Evolutionary conservation across 2,888 invertebrate species (phyloP).

Genomic region (Agonopterix subpropinquella): DNA sequence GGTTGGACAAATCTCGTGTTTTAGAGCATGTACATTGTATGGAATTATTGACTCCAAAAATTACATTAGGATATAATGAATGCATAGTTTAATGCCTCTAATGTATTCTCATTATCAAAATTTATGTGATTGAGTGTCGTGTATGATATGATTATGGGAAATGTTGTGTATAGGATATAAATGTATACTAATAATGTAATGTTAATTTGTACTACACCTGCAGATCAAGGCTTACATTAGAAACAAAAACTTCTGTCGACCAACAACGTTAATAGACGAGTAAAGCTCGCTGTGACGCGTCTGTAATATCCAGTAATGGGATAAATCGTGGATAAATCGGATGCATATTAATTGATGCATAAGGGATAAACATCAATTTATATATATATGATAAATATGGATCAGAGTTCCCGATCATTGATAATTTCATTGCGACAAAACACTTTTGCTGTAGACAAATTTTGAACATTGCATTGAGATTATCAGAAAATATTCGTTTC

Average conservation of each 20-base stretch:
- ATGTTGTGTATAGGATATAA: constrained; percentile 31
- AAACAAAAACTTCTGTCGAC: neutral
- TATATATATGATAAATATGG: no score
- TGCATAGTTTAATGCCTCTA: constrained; percentile 50
- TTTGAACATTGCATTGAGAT: no score
- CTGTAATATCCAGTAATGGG: no score
- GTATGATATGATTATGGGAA: constrained; percentile 27
- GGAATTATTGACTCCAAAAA: constrained; percentile 66
- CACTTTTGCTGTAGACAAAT: no score
- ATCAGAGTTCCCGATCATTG: no score
- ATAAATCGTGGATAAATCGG: no score
- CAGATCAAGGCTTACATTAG: neutral
- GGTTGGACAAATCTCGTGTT: constrained; percentile 46
- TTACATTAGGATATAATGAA: constrained; percentile 53
- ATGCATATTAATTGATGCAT: no score
- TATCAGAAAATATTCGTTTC: no score
- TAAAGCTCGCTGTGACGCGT: no score
- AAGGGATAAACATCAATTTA: no score
- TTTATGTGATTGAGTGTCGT: constrained; percentile 48
- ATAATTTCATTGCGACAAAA: no score
- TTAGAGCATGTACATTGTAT: constrained; percentile 45
- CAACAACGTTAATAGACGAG: no score
- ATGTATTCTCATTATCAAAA: constrained; percentile 53
- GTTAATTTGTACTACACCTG: constrained; percentile 19
- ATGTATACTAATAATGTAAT: constrained; percentile 56